These are phyloP conservation scores for Mormoops blainvillei DNA, from an alignment of 2,113 vertebrate genomes.

Conservation along the genomic window DNA sequence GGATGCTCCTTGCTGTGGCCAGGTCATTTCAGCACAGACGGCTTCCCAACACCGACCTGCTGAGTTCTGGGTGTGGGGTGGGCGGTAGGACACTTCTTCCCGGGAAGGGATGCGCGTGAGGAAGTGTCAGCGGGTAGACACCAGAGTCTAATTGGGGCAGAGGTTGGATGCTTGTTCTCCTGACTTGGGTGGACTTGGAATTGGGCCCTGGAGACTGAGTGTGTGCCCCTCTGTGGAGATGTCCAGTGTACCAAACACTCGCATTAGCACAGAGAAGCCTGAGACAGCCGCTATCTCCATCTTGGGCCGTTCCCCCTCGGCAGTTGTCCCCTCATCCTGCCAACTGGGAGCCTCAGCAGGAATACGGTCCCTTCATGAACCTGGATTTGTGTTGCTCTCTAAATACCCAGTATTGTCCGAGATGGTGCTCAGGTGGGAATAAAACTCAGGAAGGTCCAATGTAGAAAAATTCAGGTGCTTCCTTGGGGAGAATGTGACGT, in stretches of 20 bases:
- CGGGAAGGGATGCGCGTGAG: accelerated
- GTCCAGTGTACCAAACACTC: accelerated
- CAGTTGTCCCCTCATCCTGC: neutral
- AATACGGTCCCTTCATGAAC: neutral
- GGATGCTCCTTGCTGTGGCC: neutral
- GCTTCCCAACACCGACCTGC: neutral
- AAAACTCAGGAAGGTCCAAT: neutral
- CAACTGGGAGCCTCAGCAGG: neutral
- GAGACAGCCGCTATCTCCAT: neutral
- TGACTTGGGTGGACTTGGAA: neutral
- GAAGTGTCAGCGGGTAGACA: neutral
- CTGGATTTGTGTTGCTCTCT: neutral
- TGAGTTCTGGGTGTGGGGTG: neutral
- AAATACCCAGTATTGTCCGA: neutral
- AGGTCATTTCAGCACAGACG: neutral
- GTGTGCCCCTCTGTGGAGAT: accelerated
- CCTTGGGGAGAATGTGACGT: neutral
- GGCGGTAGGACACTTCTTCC: neutral
- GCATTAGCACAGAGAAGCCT: neutral
- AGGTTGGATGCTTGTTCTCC: neutral
- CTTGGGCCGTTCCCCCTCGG: neutral
- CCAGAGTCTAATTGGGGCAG: neutral
- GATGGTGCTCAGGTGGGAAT: no score
- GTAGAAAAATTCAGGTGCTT: neutral
- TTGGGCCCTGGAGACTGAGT: neutral